These are phyloP conservation scores for Dolichotis patagonum DNA, from an alignment of 2,113 vertebrate genomes.

Conservation along the genomic window DNA sequence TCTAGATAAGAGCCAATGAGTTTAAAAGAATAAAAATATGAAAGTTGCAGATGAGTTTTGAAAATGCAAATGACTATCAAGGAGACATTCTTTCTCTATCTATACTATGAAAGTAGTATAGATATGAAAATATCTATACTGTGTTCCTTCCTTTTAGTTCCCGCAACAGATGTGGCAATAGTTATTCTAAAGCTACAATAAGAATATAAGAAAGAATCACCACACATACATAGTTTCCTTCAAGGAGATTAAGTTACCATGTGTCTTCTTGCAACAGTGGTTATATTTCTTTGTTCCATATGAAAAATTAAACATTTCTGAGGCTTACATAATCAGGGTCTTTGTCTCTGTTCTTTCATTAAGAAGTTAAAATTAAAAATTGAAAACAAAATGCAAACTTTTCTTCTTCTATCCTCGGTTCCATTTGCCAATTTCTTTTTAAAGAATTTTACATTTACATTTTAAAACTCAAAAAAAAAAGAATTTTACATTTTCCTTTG, in stretches of 20 bases:
- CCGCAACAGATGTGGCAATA: not conserved
- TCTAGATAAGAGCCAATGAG: not conserved
- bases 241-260: too few species aligned
- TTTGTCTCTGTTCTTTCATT: not conserved
- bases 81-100: not conserved
- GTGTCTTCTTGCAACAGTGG: not conserved
- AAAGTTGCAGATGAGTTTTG: not conserved
- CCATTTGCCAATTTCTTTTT: not conserved
- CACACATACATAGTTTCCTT: not conserved
- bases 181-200: not conserved
- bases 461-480: too few species aligned
- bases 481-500: not conserved
- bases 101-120: too few species aligned
- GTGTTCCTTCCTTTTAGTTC: not conserved
- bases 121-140: not conserved
- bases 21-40: not conserved
- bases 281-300: not conserved
- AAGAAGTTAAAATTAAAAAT: slow-evolving; percentile 20
- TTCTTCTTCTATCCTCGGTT: not conserved
- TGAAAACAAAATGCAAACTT: not conserved
- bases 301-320: slow-evolving; percentile 25
- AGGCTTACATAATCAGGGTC: not conserved
- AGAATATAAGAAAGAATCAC: not conserved
- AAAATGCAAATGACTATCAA: not conserved
- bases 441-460: not conserved